Conservation (phyloP, 2,797 vertebrate species). For the Champsocephalus esox region DNA sequence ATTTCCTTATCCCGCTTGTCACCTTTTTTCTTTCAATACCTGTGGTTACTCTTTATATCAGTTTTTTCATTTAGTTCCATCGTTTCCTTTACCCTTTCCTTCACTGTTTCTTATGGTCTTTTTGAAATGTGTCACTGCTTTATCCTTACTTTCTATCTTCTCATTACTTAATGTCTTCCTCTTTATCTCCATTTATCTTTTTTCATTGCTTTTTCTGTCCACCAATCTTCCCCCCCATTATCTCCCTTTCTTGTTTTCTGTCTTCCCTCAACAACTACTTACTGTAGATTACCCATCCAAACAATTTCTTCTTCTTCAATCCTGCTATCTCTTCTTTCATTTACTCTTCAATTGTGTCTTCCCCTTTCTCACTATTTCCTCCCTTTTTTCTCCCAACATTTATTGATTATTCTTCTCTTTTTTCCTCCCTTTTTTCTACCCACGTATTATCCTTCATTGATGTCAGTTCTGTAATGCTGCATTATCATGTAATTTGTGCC, state of each 20-base stretch:
- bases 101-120: not conserved
- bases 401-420: not conserved
- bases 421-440: not conserved
- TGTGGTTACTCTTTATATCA: conserved; percentile 12
- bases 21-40: conserved; percentile 8
- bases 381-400: not conserved
- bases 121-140: not conserved
- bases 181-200: not conserved
- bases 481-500: not conserved
- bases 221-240: not conserved
- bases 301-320: not conserved
- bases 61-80: not conserved
- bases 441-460: no score
- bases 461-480: not conserved
- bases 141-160: not conserved
- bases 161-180: not conserved
- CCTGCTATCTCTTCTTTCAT: not conserved
- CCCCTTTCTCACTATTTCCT: not conserved
- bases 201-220: not conserved
- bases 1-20: not conserved
- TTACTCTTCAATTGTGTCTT: not conserved
- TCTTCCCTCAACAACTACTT: not conserved
- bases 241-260: no score
- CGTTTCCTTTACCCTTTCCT: not conserved
- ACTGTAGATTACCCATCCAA: not conserved